Base-by-base conservation (phyloP, 2,797 vertebrate genomes). In the Philypnodon macrostomus region DNA sequence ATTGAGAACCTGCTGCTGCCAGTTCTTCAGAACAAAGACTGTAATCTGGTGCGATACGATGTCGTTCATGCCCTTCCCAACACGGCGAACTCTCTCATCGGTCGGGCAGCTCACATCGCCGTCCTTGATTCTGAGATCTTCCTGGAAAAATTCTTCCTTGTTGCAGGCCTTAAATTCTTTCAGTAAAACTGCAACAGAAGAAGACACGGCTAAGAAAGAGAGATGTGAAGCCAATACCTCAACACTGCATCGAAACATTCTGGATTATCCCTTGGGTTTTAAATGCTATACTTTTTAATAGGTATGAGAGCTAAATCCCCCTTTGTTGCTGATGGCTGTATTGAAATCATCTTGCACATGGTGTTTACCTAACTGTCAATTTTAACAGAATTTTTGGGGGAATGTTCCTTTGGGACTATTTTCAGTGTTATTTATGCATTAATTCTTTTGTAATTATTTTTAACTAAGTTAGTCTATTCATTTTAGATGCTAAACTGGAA, bases 111-210 rank as follows among this genome's bases (percentile, higher is more conserved):
- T 58, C 97, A 99, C 81, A 99, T 99, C 73, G 97, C 97, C 61
- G 97, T 99, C 81, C 92, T 99, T 15, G 97, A 99, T 81, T 98
- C 96, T 1, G 97, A 99, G 91, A 98, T 99, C 89, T 99, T 99
- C 91, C 89, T 99, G 88, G 97, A 99, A 88, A 99, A 99, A 86
- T 99, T 99, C 87, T 98, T 99, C 70, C 92, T 98, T 19, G 96
- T 99, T 67, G 94, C 92, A 59, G 97, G 93, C 85, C 94, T 98
- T 60, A 95, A 94, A 87, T 99, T 97, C 86, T 99, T 99, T 89
- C 94, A 97, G 58, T 98, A 96, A 67, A 71, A 19, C 33, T 26
- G 38, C 1, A 13, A 53, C 26, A n/a, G 46, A 66, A 64, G 68
- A 48, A 56, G 17, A 44, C 15, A 12, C 41, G 47, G 51, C 54